Evolutionary conservation across 2,113 vertebrate genomes (phyloP).

Genomic region (Callaeas wilsoni): DNA sequence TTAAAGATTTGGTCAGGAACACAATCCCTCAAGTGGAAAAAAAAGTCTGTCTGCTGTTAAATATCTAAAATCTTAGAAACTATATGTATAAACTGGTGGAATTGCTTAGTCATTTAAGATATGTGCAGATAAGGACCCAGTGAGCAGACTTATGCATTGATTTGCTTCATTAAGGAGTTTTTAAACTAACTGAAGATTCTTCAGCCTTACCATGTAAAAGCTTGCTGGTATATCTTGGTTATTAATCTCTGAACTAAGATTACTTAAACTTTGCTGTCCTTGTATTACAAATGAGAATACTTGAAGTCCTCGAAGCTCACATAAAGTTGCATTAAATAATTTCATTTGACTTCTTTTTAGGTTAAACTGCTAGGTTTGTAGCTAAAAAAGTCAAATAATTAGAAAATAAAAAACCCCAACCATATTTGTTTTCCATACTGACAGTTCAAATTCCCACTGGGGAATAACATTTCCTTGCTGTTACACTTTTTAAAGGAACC

Average conservation of each 20-base stretch:
- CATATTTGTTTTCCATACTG: background rate
- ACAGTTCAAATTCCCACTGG: background rate
- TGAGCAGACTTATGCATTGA: background rate
- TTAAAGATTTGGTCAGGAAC: background rate
- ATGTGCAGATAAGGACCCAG: background rate
- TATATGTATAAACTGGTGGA: background rate
- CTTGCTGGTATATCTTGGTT: background rate
- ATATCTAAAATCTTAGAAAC: background rate
- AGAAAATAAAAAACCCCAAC: background rate
- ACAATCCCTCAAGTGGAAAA: fast-evolving
- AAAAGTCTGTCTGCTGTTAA: background rate
- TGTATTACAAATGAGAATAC: background rate
- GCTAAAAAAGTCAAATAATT: too few relatives aligned
- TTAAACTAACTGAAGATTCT: background rate
- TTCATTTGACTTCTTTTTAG: background rate
- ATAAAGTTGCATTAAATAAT: background rate
- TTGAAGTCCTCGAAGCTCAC: background rate
- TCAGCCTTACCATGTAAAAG: background rate
- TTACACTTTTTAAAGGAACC: background rate
- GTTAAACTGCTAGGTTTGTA: background rate
- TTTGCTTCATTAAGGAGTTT: background rate
- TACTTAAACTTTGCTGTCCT: background rate
- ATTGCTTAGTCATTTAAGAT: background rate
- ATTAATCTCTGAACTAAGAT: background rate
- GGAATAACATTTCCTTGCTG: background rate